Percentiles rank a stretch among this genome's conserved stretches.
Evolutionary conservation across 2,888 invertebrate species (phyloP).

Genomic region (Urechis unicinctus): DNA sequence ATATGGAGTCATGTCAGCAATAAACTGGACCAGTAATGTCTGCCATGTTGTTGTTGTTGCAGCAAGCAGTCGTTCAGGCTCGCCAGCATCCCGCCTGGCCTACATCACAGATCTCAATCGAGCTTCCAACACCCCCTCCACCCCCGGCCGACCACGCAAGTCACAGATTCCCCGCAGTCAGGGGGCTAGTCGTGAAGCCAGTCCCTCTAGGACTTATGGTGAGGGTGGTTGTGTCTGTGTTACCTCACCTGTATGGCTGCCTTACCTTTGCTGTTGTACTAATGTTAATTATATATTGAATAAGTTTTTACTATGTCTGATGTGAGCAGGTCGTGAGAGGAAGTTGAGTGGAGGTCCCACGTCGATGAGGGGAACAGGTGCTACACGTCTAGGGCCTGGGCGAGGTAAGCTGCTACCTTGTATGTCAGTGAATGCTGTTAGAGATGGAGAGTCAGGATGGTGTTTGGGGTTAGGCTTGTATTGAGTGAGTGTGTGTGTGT

Average conservation of each 20-base stretch:
- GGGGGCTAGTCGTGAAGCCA: slow-evolving; percentile 51
- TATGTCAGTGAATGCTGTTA: too few species aligned
- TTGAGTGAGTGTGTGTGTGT: too few species aligned
- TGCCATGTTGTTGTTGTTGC: too few species aligned
- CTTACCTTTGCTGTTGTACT: too few species aligned
- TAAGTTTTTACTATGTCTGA: not conserved
- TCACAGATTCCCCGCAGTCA: slow-evolving; percentile 48
- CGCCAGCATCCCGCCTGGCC: slow-evolving; percentile 79
- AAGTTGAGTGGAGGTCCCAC: slow-evolving; percentile 40
- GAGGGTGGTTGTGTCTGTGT: not conserved
- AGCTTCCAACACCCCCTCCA: not conserved
- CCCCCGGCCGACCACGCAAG: not conserved
- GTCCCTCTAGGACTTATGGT: slow-evolving; percentile 38
- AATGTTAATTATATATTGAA: not conserved
- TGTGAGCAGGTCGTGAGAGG: slow-evolving; percentile 37
- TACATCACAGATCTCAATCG: slow-evolving; percentile 60
- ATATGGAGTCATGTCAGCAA: too few species aligned
- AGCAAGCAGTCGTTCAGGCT: slow-evolving; percentile 90
- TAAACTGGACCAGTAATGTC: too few species aligned
- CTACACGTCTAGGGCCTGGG: too few species aligned
- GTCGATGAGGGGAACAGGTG: too few species aligned
- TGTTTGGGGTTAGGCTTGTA: too few species aligned
- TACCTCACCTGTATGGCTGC: not conserved
- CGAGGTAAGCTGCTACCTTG: too few species aligned
- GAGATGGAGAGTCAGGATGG: too few species aligned